Evolutionary conservation across 2,113 vertebrate genomes (phyloP).

Genomic region (Micronycteris hirsuta): DNA sequence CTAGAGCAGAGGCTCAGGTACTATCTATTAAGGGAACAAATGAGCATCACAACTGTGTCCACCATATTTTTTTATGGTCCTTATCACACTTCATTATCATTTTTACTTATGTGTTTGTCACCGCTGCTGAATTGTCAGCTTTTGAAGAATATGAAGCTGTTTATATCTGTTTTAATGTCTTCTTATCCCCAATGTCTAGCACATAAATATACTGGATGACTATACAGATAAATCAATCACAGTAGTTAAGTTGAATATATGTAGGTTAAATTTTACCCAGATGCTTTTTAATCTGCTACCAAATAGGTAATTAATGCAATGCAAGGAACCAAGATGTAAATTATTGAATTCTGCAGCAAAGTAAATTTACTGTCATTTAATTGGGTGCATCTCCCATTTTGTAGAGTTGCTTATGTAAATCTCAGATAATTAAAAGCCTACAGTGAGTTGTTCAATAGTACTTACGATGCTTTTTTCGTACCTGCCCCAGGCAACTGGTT

Average conservation of each 20-base stretch:
- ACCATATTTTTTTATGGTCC: not conserved
- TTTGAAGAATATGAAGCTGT: not conserved
- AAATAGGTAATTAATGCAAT: constrained; percentile 67
- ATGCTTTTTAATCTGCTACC: constrained; percentile 51
- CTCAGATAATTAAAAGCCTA: constrained; percentile 68
- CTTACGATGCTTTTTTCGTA: not conserved
- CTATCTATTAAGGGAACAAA: not conserved
- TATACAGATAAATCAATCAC: constrained; percentile 41
- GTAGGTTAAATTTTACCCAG: constrained; percentile 65
- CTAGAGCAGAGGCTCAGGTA: not conserved
- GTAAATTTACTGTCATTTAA: constrained; percentile 72
- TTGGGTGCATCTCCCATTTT: constrained; percentile 53
- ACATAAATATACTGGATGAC: constrained; percentile 13
- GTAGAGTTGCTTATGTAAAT: constrained; percentile 62
- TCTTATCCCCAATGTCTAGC: not conserved
- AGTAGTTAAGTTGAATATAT: constrained; percentile 47
- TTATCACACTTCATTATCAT: not conserved
- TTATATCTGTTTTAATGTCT: not conserved
- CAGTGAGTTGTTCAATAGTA: constrained; percentile 5
- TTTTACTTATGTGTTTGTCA: not conserved
- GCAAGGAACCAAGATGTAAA: constrained; percentile 51
- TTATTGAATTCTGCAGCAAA: constrained; percentile 63
- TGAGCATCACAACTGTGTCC: not conserved
- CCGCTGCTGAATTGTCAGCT: not conserved
- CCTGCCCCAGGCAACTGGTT: constrained; percentile 23